Base-by-base conservation (phyloP, 2,888 invertebrate genomes). In the Scaptomyza reducta region DNA sequence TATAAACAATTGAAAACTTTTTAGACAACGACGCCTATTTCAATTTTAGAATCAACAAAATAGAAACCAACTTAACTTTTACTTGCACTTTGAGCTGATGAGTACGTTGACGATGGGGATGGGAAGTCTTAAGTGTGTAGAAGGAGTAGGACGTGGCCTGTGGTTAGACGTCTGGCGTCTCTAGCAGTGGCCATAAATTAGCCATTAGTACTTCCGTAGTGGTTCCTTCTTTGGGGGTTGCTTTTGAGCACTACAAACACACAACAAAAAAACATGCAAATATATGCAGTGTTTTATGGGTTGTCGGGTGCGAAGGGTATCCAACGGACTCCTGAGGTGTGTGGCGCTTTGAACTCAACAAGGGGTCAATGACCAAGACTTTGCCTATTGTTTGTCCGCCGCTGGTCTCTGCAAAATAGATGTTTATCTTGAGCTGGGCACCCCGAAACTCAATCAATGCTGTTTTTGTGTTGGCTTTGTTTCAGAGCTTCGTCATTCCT, bases 401-500 rank as follows among this genome's bases (percentile, higher is more conserved):
- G 13, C 13, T 18, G 22, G 14, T 10, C 47, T 49, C 11, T n/a
- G 33, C 31, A 31, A 33, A 50, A 9, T 41, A 64, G 61, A 77
- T 83, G 87, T 83, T 80, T 65, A 83, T 82, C 82, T 71, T 70
- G 33, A 29, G 22, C 42, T 31, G n/a, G 33, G 35, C 47, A 31
- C 50, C 45, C 33, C 40, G 16, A 41, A 54, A 70, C 60, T 77
- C 49, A 77, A 67, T 67, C 63, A 70, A 44, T 29, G 38, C 47
- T 22, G 14, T 13, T 25, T 22, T 61, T 40, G 46, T 25, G 13
- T 50, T 60, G 53, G 46, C 53, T 53, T 49, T 38, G 45, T 72
- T 53, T 7, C 80, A 91, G 91, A 92, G 91, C 66, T 92, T 92
- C 72, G 91, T 92, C 10, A 86, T 91, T 33, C 92, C 92, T 10